These are phyloP conservation scores for Caenorhabditis plicata DNA, from an alignment of 2,888 invertebrate species.

Conservation along the genomic window DNA sequence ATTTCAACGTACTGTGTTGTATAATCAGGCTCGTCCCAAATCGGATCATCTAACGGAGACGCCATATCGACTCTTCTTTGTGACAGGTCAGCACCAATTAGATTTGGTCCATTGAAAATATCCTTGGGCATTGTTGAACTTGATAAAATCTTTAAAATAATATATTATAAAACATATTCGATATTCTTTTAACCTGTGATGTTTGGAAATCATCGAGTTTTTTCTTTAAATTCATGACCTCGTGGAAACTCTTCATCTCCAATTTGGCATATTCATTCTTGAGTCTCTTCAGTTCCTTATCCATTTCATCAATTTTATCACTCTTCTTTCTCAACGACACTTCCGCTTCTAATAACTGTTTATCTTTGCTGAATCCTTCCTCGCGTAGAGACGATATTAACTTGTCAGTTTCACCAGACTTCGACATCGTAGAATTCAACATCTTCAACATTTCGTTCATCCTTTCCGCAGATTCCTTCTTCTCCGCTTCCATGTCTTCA, in stretches of 20 bases:
- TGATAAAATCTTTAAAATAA: background rate
- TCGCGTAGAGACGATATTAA: constrained; percentile 10
- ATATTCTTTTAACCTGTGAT: constrained; percentile 3
- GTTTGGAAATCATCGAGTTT: constrained; percentile 20
- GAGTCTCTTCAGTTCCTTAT: constrained; percentile 26
- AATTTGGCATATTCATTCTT: constrained; percentile 32
- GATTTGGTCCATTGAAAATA: too few species aligned
- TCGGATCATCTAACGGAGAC: constrained; percentile 12
- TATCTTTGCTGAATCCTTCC: constrained; percentile 20
- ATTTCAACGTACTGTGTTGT: too few species aligned
- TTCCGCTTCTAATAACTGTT: constrained; percentile 16
- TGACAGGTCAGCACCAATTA: too few species aligned
- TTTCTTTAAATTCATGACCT: constrained; percentile 25
- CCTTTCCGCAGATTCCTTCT: constrained; percentile 22
- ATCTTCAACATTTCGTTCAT: constrained; percentile 20
- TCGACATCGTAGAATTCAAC: constrained; percentile 11
- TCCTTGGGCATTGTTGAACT: background rate
- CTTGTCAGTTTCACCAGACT: constrained; percentile 18
- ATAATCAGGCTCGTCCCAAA: constrained; percentile 37
- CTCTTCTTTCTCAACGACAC: constrained; percentile 25
- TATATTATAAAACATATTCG: background rate
- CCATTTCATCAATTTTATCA: constrained; percentile 31
- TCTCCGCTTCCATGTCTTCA: constrained; percentile 22
- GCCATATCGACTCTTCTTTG: too few species aligned
- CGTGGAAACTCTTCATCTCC: constrained; percentile 42